Base-by-base conservation (phyloP, 2,888 invertebrate genomes). In the Norana najaformis region DNA sequence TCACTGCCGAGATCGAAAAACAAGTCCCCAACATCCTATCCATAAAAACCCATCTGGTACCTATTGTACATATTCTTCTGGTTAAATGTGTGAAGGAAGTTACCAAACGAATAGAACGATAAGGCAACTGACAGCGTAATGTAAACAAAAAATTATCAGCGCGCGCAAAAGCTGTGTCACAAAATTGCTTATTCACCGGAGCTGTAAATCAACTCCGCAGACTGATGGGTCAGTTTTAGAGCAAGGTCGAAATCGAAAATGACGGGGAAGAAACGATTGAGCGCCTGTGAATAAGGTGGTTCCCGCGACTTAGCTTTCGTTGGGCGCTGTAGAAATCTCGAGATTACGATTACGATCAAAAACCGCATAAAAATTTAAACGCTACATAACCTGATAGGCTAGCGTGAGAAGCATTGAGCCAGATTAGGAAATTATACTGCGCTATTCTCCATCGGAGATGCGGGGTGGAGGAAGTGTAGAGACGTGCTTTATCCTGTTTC, bases 361-460 rank as follows among this genome's bases (percentile, higher is more conserved):
- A 47, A 20, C 69, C 69, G 69, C 69, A 69, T n/a, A 69, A 23
- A 16, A n/a, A 5, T 69, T 11, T 8, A 4, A 69, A n/a, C 69
- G 69, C 69, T 69, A 69, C 69, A 69, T n/a, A 69, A 69, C 69
- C 11, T 13, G 8, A 69, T n/a, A n/a, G 47, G 69, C 69, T n/a
- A 69, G 69, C 69, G 69, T 69, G 69, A n/a, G 69, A 69, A 69
- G 69, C 69, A 69, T n/a, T 69, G 69, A 69, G 69, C n/a, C 69
- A 69, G 69, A 69, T 69, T 69, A 30, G 1, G 69, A n/a, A 30
- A n/a, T 69, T 69, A 69, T n/a, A n/a, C n/a, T n/a, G 69, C 69
- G 69, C 69, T n/a, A n/a, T 69, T 69, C 69, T n/a, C n/a, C 69
- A 23, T 23, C 47, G 30, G n/a, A n/a, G 69, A 69, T 69, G 69